Evolutionary conservation across 2,797 vertebrate genomes (phyloP).

Genomic region (Rhinogobio ventralis): DNA sequence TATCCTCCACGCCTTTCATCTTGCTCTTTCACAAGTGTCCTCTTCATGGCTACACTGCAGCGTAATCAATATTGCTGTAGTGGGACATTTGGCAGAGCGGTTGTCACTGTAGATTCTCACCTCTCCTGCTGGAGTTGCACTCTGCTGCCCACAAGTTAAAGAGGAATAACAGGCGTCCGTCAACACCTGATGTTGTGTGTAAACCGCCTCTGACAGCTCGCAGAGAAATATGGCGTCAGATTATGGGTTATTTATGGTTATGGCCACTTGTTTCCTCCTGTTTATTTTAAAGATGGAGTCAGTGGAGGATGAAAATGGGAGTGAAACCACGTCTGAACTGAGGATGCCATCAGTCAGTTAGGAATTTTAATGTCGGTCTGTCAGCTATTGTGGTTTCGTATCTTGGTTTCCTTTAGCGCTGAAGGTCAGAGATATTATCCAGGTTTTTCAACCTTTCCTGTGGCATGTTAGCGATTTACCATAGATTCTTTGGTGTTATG

Average conservation of each 20-base stretch:
- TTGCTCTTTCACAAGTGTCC: slow-evolving; percentile 15
- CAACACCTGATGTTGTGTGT: slow-evolving; percentile 37
- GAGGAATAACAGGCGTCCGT: slow-evolving; percentile 35
- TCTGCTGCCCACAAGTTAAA: slow-evolving; percentile 24
- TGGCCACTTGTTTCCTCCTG: slow-evolving; percentile 13
- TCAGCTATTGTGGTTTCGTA: background rate
- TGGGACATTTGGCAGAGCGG: slow-evolving; percentile 22
- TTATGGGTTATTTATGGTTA: slow-evolving; percentile 57
- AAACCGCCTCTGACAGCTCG: slow-evolving; percentile 41
- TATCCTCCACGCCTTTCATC: background rate
- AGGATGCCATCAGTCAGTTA: background rate
- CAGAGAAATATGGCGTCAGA: slow-evolving; percentile 41
- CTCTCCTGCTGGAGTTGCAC: slow-evolving; percentile 19
- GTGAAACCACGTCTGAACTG: background rate
- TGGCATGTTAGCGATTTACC: background rate
- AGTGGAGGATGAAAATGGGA: background rate
- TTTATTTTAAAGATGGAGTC: slow-evolving; percentile 39
- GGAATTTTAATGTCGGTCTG: background rate
- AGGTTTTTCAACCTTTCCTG: background rate
- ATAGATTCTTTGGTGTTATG: background rate
- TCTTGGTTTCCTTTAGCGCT: background rate
- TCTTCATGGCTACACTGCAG: slow-evolving; percentile 34
- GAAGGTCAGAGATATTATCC: slow-evolving; percentile 19
- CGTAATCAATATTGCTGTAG: slow-evolving; percentile 44
- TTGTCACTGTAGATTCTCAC: slow-evolving; percentile 41